Base-by-base conservation (phyloP, 2,888 invertebrate genomes). In the Endomychus coccineus region DNA sequence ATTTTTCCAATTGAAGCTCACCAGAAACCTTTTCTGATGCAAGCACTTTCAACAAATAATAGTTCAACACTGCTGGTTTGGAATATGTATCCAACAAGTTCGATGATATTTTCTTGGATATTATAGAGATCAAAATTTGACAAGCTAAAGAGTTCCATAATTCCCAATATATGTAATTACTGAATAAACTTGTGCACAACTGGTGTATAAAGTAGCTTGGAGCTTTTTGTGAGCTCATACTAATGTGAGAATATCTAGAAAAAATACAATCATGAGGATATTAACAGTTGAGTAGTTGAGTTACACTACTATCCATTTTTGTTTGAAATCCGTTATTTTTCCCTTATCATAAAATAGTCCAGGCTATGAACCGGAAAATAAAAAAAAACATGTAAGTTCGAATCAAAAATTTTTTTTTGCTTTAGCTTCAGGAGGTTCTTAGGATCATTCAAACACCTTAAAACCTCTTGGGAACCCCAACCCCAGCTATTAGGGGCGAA, bases 121-220 rank as follows among this genome's bases (percentile, higher is more conserved):
- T 48, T 42, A 80, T 73, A 22, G 79, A 70, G 3, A 78, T 68
- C 3, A 80, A 58, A 16, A 78, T 58, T 56, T 76, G 75, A 1
- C 77, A 78, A 28, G 79, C 78, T 7, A 79, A 70, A 0, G 80
- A 80, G 45, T 77, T 79, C 68, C 76, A 76, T 3, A 80, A 52
- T 51, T 80, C 80, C 74, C 78, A 79, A 1, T 77, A 77, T 1
- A 80, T 64, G 16, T 80, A 69, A 50, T 80, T 78, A 48, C 74
- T 72, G 7, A 80, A 56, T 7, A 79, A 58, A 41, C 55, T 61
- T 6, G 72, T 66, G n/a, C 78, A 69, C 14, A 78, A 57, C 39
- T 75, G 69, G 48, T 75, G 70, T 2, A 76, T 65, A 42, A 74
- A 77, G 47, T 78, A 75, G 30, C 78, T 75, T 4, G 73, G 67